These are phyloP conservation scores for Hycleus cichorii DNA, from an alignment of 1,140 invertebrate species.

Conservation along the genomic window DNA sequence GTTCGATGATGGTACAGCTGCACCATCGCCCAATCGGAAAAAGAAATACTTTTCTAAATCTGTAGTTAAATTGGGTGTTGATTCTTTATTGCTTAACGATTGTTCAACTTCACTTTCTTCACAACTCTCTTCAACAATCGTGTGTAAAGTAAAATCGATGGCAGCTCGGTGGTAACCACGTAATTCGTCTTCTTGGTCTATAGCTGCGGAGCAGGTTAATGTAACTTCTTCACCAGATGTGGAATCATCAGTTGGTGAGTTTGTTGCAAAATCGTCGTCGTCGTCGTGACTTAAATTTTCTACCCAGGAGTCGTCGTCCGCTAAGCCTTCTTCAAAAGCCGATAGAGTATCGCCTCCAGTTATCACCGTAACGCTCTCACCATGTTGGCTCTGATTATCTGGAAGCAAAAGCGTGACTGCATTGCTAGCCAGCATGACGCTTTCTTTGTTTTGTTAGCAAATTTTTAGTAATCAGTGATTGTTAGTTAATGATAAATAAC, in stretches of 20 bases:
- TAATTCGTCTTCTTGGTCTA: conserved; percentile 71
- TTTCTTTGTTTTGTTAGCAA: conserved; percentile 11
- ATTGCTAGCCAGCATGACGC: conserved; percentile 36
- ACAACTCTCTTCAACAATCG: conserved; percentile 89
- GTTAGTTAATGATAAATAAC: not conserved
- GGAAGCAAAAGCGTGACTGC: conserved; percentile 23
- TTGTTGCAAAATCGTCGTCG: conserved; percentile 51
- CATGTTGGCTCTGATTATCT: conserved; percentile 24
- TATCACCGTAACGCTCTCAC: conserved; percentile 52
- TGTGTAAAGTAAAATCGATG: conserved; percentile 85
- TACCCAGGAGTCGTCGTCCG: conserved; percentile 82
- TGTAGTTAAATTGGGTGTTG: conserved; percentile 61
- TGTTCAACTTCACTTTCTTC: conserved; percentile 79
- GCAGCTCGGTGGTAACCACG: conserved; percentile 69
- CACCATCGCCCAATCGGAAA: conserved; percentile 69
- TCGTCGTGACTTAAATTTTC: conserved; percentile 73
- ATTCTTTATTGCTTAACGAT: conserved; percentile 48
- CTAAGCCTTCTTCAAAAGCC: conserved; percentile 70
- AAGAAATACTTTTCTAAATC: conserved; percentile 90
- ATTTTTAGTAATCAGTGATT: not conserved
- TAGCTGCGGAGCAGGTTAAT: conserved; percentile 43
- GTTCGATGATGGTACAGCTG: conserved; percentile 44
- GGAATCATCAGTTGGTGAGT: conserved; percentile 49
- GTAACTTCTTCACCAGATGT: conserved; percentile 50
- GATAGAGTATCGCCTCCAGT: conserved; percentile 57